These are phyloP conservation scores for Druceiella hillmani DNA, from an alignment of 2,888 invertebrate genomes.

Conservation along the genomic window DNA sequence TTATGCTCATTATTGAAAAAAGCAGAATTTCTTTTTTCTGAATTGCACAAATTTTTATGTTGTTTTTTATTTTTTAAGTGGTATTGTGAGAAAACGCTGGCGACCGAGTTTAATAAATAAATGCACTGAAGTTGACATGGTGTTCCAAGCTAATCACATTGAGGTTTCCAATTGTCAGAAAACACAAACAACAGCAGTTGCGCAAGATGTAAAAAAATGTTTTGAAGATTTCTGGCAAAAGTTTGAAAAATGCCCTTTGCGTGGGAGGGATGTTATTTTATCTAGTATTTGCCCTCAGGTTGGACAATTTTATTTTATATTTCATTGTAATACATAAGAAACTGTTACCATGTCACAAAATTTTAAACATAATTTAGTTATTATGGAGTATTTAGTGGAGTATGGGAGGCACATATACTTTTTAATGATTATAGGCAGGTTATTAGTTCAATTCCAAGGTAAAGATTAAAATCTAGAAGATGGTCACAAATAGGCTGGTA, in stretches of 20 bases:
- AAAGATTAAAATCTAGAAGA: too few relatives aligned
- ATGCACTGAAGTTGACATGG: conserved; percentile 64
- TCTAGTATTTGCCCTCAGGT: conserved; percentile 82
- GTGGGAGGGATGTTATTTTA: conserved; percentile 72
- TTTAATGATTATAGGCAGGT: too few relatives aligned
- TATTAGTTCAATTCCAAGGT: too few relatives aligned
- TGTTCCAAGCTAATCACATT: conserved; percentile 65
- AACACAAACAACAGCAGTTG: conserved; percentile 45
- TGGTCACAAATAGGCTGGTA: too few relatives aligned
- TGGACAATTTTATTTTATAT: too few relatives aligned
- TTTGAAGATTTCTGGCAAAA: conserved; percentile 69
- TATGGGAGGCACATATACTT: too few relatives aligned
- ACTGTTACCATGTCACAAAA: too few relatives aligned
- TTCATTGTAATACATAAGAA: too few relatives aligned
- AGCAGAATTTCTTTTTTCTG: conserved; percentile 7
- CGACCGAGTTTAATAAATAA: conserved; percentile 53
- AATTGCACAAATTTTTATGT: too few relatives aligned
- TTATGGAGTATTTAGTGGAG: too few relatives aligned
- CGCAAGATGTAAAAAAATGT: conserved; percentile 61
- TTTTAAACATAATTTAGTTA: too few relatives aligned
- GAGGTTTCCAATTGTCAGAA: conserved; percentile 55
- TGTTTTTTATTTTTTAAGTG: conserved; percentile 49
- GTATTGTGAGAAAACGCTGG: conserved; percentile 72
- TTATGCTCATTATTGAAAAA: conserved; percentile 6
- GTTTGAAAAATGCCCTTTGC: conserved; percentile 57